Evolutionary conservation across 2,797 vertebrate genomes (phyloP).

Genomic region (Argya squamiceps): DNA sequence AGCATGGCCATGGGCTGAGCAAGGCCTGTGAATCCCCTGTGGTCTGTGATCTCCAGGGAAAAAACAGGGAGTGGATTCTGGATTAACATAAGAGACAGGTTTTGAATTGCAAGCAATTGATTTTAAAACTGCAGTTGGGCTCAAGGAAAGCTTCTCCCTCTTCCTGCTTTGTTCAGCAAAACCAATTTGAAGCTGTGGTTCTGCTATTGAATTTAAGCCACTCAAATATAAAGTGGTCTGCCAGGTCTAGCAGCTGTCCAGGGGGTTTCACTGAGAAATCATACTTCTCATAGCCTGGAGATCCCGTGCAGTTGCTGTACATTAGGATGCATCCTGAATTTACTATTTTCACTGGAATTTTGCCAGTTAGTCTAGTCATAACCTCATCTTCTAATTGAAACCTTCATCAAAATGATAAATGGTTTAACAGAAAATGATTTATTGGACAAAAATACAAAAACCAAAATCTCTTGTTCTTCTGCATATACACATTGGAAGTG

Average conservation of each 20-base stretch:
- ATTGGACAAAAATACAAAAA: not conserved
- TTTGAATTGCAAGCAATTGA: not conserved
- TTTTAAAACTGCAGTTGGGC: not conserved
- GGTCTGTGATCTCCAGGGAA: fast-evolving
- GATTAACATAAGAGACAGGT: not conserved
- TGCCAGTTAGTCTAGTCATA: not conserved
- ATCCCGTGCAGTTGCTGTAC: not conserved
- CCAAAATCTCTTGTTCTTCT: not conserved
- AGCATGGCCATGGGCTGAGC: not conserved
- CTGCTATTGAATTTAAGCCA: not conserved
- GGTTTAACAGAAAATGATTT: not conserved
- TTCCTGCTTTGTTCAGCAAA: not conserved
- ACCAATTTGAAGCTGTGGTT: not conserved
- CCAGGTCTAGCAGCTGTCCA: not conserved
- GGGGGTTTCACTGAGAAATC: not conserved
- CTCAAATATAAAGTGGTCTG: not conserved
- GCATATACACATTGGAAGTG: not conserved
- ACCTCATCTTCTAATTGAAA: slow-evolving; percentile 7
- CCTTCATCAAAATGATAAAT: slow-evolving; percentile 18
- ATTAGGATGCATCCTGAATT: not conserved
- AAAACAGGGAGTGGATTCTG: not conserved
- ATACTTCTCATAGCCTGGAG: not conserved
- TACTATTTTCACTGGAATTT: not conserved
- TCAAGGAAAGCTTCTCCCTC: not conserved
- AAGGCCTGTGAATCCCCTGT: not conserved